Evolutionary conservation across 2,113 vertebrate species (phyloP), one percentile per base, ranked within the genome.

Genomic region (Thalassoma bifasciatum): DNA sequence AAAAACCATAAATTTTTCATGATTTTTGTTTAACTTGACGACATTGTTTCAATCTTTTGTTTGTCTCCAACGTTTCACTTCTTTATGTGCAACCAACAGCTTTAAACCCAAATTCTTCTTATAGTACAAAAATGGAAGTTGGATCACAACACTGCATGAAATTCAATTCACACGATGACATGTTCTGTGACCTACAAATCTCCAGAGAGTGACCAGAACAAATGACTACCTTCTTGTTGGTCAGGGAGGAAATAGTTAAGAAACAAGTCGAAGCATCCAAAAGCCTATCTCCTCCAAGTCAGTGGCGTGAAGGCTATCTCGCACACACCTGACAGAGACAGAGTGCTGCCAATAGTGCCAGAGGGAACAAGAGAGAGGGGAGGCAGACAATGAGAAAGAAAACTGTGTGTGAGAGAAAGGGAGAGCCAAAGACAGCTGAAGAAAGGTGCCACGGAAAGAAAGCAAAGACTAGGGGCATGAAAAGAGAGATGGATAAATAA

Each of bases 321-420:
- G 81, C 82, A 86, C 67, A 85, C 83, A 88, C 88, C 83, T 89
- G 90, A 91, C 85, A 85, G 85, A 87, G 88, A 89, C 79, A 81
- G 82, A 88, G 82, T 80, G 81, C 74, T 88, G 78, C 77, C 85
- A 89, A 84, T 84, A 83, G 84, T 30, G 81, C 87, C 85, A 72
- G 64, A 77, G 86, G 86, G 77, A 88, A 86, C 49, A 73, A 72
- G 66, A 78, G 63, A 70, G 54, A 72, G 59, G 72, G 72, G 83
- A 78, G 87, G 79, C 2, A 26, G 76, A 40, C 8, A 40, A 40
- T 40, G 38, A 30, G 30, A 6, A 30, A 30, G 30, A 30, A 30
- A 30, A 30, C 30, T 30, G 30, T 30, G 72, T 72, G 81, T 22
- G 72, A 79, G 67, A 83, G 60, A 65, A 63, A 42, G 65, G 81